Evolutionary conservation across 2,113 vertebrate species (phyloP).

Genomic region (Myodes glareolus): DNA sequence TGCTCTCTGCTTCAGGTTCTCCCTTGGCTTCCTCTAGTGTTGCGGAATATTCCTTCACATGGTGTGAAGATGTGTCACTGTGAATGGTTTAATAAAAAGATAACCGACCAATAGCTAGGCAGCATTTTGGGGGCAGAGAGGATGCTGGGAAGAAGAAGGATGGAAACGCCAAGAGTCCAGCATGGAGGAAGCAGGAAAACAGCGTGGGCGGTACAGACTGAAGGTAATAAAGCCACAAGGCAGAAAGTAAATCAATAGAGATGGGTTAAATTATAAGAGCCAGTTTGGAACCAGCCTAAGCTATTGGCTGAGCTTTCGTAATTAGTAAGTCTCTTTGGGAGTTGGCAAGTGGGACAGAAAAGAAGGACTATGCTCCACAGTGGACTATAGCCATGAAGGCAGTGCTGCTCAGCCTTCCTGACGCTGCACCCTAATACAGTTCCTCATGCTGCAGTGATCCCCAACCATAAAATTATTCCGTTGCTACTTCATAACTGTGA

Average conservation of each 20-base stretch:
- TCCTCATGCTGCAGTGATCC: background rate
- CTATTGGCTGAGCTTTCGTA: background rate
- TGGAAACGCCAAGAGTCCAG: background rate
- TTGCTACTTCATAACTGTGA: background rate
- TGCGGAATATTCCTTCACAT: background rate
- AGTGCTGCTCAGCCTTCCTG: background rate
- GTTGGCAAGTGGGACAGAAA: background rate
- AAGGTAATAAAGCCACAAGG: background rate
- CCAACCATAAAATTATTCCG: background rate
- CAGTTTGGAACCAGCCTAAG: background rate
- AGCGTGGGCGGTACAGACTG: background rate
- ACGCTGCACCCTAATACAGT: background rate
- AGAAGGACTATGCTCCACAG: background rate
- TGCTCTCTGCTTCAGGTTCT: no score
- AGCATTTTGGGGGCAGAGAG: background rate
- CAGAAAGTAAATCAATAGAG: background rate
- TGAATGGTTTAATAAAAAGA: background rate
- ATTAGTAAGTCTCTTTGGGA: background rate
- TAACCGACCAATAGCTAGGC: background rate
- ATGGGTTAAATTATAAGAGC: background rate
- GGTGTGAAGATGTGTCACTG: background rate
- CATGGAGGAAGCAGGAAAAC: background rate
- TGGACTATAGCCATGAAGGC: background rate
- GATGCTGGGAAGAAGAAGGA: background rate
- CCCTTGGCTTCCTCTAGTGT: background rate